phyloP scores from a whole-genome alignment of 2,888 invertebrate species.

The Microplitis manilae region DNA sequence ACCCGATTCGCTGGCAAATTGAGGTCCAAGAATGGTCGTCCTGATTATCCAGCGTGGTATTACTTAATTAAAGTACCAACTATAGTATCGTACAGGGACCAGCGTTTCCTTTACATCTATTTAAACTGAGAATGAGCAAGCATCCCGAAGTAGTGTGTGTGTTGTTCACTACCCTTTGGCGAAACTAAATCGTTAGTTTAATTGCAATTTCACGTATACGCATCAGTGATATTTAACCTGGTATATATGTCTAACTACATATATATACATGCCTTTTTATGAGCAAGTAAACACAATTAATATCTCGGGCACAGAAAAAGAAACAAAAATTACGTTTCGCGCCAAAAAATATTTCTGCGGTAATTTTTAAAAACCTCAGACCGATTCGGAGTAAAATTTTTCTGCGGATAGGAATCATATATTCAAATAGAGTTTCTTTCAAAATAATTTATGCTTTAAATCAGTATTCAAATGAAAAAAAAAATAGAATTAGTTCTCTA shows the following conservation, averaged over 20 bases:
- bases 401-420: no score
- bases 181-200: constrained; percentile 58
- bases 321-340: neutral
- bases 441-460: neutral
- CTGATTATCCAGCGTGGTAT: constrained; percentile 57
- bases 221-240: constrained; percentile 6
- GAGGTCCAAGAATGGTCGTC: constrained; percentile 51
- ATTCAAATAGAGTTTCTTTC: neutral
- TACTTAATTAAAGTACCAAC: constrained; percentile 57
- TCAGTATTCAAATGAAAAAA: neutral
- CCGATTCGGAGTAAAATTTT: no score
- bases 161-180: constrained; percentile 51
- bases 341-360: no score
- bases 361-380: no score
- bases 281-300: neutral
- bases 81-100: constrained; percentile 47
- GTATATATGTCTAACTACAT: no score
- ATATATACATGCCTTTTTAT: neutral
- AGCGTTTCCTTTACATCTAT: constrained; percentile 38
- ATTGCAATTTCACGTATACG: constrained; percentile 54
- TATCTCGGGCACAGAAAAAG: neutral
- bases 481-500: neutral
- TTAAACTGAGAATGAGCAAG: constrained; percentile 23
- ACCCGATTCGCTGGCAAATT: constrained; percentile 19
- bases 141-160: constrained; percentile 29